Percentiles rank a stretch among this genome's conserved stretches.
Evolutionary conservation across 2,797 vertebrate genomes (phyloP).

Genomic region (Enteromius afrohamiltoni): DNA sequence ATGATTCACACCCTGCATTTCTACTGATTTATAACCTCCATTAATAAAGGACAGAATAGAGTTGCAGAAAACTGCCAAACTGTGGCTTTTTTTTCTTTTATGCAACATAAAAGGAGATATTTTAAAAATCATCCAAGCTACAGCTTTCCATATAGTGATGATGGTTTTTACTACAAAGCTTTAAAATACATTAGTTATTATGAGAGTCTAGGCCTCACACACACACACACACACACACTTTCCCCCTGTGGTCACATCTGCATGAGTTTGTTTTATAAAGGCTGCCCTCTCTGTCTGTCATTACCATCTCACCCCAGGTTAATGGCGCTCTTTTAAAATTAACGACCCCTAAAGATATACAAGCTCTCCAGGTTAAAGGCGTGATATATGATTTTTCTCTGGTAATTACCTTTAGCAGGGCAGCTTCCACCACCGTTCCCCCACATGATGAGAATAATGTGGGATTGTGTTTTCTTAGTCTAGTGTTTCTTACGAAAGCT

Average conservation of each 20-base stretch:
- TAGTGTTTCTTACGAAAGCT: conserved; percentile 39
- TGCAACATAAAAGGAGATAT: background rate
- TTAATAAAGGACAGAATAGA: background rate
- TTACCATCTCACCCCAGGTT: conserved; percentile 71
- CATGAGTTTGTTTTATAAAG: conserved; percentile 69
- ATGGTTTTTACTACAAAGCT: background rate
- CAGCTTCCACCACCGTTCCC: conserved; percentile 41
- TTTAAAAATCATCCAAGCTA: background rate
- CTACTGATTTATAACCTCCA: background rate
- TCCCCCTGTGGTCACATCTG: conserved; percentile 67
- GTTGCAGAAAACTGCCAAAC: background rate
- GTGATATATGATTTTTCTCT: conserved; percentile 66
- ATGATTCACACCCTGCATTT: background rate
- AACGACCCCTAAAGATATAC: conserved; percentile 79
- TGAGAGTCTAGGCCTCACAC: background rate
- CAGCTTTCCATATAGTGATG: background rate
- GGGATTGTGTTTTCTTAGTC: conserved; percentile 53
- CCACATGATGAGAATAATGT: conserved; percentile 52
- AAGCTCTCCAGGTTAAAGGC: conserved; percentile 70
- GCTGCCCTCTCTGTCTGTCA: conserved; percentile 60
- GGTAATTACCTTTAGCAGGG: conserved; percentile 52
- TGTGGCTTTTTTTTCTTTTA: background rate
- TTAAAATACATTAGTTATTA: background rate
- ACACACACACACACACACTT: background rate
- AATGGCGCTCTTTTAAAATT: conserved; percentile 79